Conservation (phyloP, 2,797 vertebrate genomes). For the Siniperca undulata region DNA sequence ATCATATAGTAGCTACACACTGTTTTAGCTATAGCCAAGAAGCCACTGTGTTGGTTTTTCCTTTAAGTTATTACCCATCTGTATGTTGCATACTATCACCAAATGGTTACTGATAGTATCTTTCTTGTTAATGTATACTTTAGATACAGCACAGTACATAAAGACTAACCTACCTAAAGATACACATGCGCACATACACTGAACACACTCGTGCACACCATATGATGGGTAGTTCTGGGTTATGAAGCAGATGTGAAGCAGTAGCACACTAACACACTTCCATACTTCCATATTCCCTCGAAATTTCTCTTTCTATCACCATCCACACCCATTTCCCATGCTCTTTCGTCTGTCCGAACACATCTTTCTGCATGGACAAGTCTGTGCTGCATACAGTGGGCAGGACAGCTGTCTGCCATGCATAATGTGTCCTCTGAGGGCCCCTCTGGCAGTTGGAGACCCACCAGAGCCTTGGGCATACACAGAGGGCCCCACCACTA, state of each 20-base stretch:
- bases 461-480: constrained; percentile 37
- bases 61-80: neutral
- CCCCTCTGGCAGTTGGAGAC: constrained; percentile 69
- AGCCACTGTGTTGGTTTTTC: neutral
- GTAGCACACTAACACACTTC: constrained; percentile 1
- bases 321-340: constrained; percentile 21
- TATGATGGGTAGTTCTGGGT: neutral
- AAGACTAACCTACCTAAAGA: neutral
- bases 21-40: too few species aligned
- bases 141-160: neutral
- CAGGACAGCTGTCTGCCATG: constrained; percentile 81
- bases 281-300: constrained; percentile 24
- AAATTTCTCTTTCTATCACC: constrained; percentile 20
- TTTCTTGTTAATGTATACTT: neutral
- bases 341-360: constrained; percentile 60
- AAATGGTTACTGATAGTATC: neutral
- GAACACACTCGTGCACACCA: neutral
- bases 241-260: constrained; percentile 20
- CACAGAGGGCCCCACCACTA: constrained; percentile 42
- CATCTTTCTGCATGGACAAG: constrained; percentile 74
- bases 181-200: neutral
- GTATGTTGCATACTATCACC: neutral
- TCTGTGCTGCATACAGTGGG: constrained; percentile 50
- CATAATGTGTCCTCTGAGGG: constrained; percentile 78
- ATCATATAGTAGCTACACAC: too few species aligned